These are phyloP conservation scores for Drosophila ambigua DNA, from an alignment of 1,140 invertebrate species.

Conservation along the genomic window DNA sequence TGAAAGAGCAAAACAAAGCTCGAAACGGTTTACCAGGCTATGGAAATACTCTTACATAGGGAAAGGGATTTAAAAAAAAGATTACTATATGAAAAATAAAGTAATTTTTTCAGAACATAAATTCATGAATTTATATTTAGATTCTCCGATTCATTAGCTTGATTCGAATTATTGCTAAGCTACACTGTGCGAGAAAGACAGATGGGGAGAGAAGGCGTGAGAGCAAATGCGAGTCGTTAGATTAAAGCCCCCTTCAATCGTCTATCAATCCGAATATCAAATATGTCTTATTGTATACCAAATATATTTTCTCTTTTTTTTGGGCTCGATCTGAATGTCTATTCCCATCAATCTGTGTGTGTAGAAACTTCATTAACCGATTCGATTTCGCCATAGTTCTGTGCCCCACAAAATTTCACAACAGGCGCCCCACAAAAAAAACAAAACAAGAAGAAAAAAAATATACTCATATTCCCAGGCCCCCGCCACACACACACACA, in stretches of 20 bases:
- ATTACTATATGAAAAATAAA: background rate
- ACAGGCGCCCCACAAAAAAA: conserved; percentile 62
- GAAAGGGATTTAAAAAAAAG: too few relatives aligned
- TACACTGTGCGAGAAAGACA: too few relatives aligned
- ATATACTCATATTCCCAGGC: conserved; percentile 72
- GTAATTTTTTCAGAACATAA: background rate
- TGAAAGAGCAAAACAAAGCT: conserved; percentile 53
- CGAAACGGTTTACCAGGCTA: background rate
- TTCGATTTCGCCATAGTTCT: conserved; percentile 76
- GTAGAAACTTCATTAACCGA: conserved; percentile 66
- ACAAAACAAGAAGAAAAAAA: conserved; percentile 19
- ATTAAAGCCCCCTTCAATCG: too few relatives aligned
- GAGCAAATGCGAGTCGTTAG: too few relatives aligned
- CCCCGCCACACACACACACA: conserved; percentile 42
- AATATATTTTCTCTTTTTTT: conserved; percentile 2
- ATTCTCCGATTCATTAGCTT: too few relatives aligned
- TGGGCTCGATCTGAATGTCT: conserved; percentile 12
- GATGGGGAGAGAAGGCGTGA: too few relatives aligned
- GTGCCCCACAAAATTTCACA: conserved; percentile 69
- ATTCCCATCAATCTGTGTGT: conserved; percentile 32
- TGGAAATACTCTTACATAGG: conserved; percentile 3
- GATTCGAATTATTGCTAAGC: too few relatives aligned
- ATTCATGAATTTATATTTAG: background rate
- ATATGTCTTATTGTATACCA: background rate
- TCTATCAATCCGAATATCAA: background rate